Evolutionary conservation across 2,888 invertebrate species (phyloP).

Genomic region (Blastobasis adustella): DNA sequence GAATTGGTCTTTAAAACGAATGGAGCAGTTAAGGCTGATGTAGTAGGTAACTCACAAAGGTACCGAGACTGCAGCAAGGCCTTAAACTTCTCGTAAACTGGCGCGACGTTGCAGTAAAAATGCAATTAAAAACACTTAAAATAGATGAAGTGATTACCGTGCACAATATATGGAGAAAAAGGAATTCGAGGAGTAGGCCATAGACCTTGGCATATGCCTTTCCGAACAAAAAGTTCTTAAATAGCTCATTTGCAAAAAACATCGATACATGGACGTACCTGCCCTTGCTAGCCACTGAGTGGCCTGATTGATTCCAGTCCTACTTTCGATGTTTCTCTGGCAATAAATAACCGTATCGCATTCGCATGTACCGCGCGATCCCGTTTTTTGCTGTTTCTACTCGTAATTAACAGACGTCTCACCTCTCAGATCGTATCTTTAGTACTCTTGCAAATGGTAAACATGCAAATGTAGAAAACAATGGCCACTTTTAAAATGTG

Average conservation of each 20-base stretch:
- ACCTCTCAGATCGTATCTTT: conserved; percentile 11
- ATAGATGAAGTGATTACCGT: conserved; percentile 51
- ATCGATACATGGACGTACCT: conserved; percentile 9
- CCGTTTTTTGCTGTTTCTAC: conserved; percentile 8
- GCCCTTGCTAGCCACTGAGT: conserved; percentile 25
- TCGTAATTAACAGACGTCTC: conserved; percentile 13
- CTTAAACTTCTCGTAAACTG: conserved; percentile 33
- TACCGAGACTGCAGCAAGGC: conserved; percentile 16
- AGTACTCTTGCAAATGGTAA: conserved; percentile 7
- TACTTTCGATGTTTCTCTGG: conserved; percentile 28
- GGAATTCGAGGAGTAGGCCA: conserved; percentile 16
- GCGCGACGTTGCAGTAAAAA: conserved; percentile 37
- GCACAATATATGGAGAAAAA: conserved; percentile 30
- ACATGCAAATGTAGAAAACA: conserved; percentile 11
- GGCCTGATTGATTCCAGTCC: conserved; percentile 37
- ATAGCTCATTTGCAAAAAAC: conserved; percentile 12
- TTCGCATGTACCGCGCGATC: conserved; percentile 5
- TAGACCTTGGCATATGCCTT: conserved; percentile 35
- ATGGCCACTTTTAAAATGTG: not conserved
- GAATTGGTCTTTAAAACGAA: conserved; percentile 20
- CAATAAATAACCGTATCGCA: conserved; percentile 27
- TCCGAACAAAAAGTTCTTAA: conserved; percentile 8
- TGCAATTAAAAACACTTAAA: conserved; percentile 55
- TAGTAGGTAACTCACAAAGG: conserved; percentile 22
- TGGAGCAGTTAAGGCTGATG: conserved; percentile 28